A percentile compares a stretch with the other conserved stretches of the same genome.
Evolutionary conservation across 1,140 invertebrate species (phyloP).

Genomic region (Cyrtorhinus lividipennis): DNA sequence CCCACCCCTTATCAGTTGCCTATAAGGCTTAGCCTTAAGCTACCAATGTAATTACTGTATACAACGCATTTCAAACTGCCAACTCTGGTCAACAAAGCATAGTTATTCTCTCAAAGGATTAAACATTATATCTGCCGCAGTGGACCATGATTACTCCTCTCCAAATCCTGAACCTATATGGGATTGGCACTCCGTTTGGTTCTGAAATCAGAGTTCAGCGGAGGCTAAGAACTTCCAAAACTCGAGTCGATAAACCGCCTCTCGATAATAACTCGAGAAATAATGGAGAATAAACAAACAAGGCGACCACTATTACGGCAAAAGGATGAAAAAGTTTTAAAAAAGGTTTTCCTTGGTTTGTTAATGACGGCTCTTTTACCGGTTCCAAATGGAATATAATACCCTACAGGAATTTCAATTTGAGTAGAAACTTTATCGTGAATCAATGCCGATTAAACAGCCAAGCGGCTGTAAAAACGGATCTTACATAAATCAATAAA

Average conservation of each 20-base stretch:
- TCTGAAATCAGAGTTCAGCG: not conserved
- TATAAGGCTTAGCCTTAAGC: slow-evolving; percentile 22
- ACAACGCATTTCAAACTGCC: slow-evolving; percentile 19
- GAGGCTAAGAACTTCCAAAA: not conserved
- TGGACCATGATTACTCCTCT: slow-evolving; percentile 5
- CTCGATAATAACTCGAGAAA: not conserved
- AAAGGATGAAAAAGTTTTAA: too few relatives aligned
- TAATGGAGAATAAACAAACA: too few relatives aligned
- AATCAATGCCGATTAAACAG: too few relatives aligned
- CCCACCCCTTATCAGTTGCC: slow-evolving; percentile 21
- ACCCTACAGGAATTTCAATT: too few relatives aligned
- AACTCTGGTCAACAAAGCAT: slow-evolving; percentile 18
- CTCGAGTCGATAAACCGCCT: not conserved
- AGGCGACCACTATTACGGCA: too few relatives aligned
- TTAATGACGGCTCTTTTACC: too few relatives aligned
- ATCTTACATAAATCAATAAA: too few relatives aligned
- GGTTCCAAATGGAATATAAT: too few relatives aligned
- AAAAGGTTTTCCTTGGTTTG: too few relatives aligned
- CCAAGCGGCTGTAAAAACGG: too few relatives aligned
- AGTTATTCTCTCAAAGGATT: slow-evolving; percentile 12
- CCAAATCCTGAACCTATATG: slow-evolving; percentile 14
- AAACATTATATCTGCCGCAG: slow-evolving; percentile 18
- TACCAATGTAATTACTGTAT: slow-evolving; percentile 22
- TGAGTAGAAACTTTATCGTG: too few relatives aligned
- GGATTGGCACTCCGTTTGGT: not conserved